Evolutionary conservation across 2,797 vertebrate species (phyloP).

Genomic region (Buceros bicornis): DNA sequence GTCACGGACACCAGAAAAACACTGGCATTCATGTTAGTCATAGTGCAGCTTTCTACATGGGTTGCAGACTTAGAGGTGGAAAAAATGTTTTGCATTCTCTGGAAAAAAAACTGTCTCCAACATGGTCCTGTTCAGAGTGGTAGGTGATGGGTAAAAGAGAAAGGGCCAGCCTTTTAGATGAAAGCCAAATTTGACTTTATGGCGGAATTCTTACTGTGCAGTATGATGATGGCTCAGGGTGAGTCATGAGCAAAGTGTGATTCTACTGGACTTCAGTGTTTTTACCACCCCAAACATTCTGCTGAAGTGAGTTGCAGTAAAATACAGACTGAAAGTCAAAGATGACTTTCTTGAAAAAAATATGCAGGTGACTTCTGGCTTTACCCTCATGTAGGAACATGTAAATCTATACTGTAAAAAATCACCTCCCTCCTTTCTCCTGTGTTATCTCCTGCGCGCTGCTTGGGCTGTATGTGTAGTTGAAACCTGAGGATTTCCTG

Average conservation of each 20-base stretch:
- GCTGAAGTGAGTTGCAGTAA: not conserved
- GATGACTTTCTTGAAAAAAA: not conserved
- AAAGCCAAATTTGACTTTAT: not conserved
- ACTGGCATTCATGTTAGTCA: not conserved
- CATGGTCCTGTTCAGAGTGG: not conserved
- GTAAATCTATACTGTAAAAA: not conserved
- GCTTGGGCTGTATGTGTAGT: not conserved
- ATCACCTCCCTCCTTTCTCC: not conserved
- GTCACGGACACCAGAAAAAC: not conserved
- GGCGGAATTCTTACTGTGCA: not conserved
- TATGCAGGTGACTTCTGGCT: not conserved
- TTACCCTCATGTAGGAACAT: not conserved
- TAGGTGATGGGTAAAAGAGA: not conserved
- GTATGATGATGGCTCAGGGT: not conserved
- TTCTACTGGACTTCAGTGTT: not conserved
- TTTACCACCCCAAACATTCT: not conserved
- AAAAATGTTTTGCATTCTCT: not conserved
- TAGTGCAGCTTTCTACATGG: not conserved
- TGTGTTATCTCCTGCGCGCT: not conserved
- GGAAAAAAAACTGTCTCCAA: not conserved
- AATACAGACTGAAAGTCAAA: not conserved
- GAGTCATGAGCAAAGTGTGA: not conserved
- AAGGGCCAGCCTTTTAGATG: fast-evolving
- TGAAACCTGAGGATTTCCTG: not conserved
- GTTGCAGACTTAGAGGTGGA: not conserved